phyloP scores from a whole-genome alignment of 2,797 vertebrate species.

The Antrozous pallidus region DNA sequence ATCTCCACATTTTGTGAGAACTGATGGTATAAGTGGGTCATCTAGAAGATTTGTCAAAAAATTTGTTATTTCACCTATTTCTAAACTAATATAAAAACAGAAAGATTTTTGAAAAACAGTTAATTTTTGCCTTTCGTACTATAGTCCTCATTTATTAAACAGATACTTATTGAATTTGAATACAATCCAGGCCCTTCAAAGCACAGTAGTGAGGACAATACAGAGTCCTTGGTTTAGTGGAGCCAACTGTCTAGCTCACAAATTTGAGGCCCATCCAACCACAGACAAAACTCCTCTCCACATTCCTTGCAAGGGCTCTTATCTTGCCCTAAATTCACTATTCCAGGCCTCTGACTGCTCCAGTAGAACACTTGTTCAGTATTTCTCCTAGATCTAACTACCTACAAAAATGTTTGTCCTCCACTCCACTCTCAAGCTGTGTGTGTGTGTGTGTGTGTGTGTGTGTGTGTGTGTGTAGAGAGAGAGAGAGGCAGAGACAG shows the following conservation, averaged over 20 bases:
- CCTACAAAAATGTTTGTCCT: background rate
- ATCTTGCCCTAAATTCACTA: background rate
- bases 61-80: background rate
- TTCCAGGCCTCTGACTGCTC: background rate
- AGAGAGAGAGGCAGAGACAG: too few species aligned
- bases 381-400: background rate
- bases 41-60: background rate
- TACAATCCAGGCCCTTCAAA: background rate
- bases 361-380: background rate
- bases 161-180: background rate
- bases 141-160: background rate
- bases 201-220: background rate
- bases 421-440: background rate
- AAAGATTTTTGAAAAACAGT: background rate
- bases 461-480: too few species aligned
- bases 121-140: background rate
- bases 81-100: constrained; percentile 14
- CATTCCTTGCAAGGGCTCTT: background rate
- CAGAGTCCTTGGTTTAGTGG: background rate
- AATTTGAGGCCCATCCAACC: background rate
- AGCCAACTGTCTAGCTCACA: background rate
- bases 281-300: background rate
- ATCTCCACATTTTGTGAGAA: background rate
- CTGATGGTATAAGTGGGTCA: background rate
- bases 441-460: too few species aligned